A percentile compares a stretch with the other conserved stretches of the same genome.
Evolutionary conservation across 2,888 invertebrate species (phyloP).

Genomic region (Drosophila differens): DNA sequence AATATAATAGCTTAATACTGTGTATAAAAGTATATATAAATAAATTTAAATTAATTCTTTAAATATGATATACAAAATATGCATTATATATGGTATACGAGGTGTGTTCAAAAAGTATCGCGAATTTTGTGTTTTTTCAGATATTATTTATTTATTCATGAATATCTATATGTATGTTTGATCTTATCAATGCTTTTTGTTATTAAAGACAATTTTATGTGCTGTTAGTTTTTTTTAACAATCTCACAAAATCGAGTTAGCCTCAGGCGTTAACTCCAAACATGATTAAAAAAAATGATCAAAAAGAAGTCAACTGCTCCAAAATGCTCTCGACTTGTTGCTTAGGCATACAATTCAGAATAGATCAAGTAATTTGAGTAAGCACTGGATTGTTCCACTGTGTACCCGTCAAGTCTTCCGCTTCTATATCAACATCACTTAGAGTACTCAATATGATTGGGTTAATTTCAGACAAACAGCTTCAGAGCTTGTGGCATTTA

Average conservation of each 20-base stretch:
- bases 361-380: not conserved
- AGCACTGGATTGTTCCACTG: slow-evolving; percentile 21
- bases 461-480: slow-evolving; percentile 58
- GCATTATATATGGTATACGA: not conserved
- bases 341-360: not conserved
- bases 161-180: no score
- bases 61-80: not conserved
- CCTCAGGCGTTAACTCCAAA: not conserved
- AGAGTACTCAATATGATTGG: slow-evolving; percentile 51
- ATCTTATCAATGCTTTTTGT: not conserved
- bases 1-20: not conserved
- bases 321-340: not conserved
- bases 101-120: no score
- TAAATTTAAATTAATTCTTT: not conserved
- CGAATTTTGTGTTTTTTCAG: no score
- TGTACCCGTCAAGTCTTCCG: slow-evolving; percentile 36
- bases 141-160: no score
- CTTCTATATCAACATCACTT: slow-evolving; percentile 18
- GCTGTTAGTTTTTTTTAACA: not conserved
- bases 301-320: not conserved
- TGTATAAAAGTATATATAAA: not conserved
- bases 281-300: not conserved
- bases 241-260: not conserved
- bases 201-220: not conserved
- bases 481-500: slow-evolving; percentile 27